phyloP scores from a whole-genome alignment of 2,888 invertebrate species.

The Harpalus rufipes region DNA sequence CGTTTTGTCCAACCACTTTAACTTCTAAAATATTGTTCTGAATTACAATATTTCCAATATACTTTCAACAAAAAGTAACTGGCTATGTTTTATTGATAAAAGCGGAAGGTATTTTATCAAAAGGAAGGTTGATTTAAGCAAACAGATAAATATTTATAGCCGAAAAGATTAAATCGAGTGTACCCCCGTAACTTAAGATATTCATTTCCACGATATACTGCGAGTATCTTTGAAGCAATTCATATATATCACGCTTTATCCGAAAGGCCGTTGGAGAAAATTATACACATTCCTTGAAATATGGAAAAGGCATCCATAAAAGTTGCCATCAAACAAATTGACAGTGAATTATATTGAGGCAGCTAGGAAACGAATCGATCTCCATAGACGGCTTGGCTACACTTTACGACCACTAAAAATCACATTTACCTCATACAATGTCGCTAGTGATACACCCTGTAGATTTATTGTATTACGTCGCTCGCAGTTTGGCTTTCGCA shows the following conservation, averaged over 20 bases:
- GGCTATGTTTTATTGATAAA: slow-evolving; percentile 3
- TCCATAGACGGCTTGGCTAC: slow-evolving; percentile 51
- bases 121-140: slow-evolving; percentile 4
- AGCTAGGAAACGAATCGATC: slow-evolving; percentile 27
- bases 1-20: too few species aligned
- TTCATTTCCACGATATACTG: not conserved
- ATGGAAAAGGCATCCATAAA: slow-evolving; percentile 48
- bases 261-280: slow-evolving; percentile 17
- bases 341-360: slow-evolving; percentile 49
- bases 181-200: not conserved
- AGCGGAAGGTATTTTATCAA: not conserved
- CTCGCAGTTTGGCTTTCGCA: slow-evolving; percentile 25
- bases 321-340: slow-evolving; percentile 52
- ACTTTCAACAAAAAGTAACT: not conserved
- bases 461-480: slow-evolving; percentile 50
- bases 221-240: slow-evolving; percentile 1
- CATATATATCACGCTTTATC: slow-evolving; percentile 22
- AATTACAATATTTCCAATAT: not conserved
- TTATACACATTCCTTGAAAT: slow-evolving; percentile 57
- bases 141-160: slow-evolving; percentile 9
- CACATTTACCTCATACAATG: slow-evolving; percentile 55
- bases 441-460: slow-evolving; percentile 53
- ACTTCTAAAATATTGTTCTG: not conserved
- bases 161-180: slow-evolving; percentile 17
- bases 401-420: slow-evolving; percentile 58